phyloP scores from a whole-genome alignment of 2,888 invertebrate genomes.

The Epinotia nisella region DNA sequence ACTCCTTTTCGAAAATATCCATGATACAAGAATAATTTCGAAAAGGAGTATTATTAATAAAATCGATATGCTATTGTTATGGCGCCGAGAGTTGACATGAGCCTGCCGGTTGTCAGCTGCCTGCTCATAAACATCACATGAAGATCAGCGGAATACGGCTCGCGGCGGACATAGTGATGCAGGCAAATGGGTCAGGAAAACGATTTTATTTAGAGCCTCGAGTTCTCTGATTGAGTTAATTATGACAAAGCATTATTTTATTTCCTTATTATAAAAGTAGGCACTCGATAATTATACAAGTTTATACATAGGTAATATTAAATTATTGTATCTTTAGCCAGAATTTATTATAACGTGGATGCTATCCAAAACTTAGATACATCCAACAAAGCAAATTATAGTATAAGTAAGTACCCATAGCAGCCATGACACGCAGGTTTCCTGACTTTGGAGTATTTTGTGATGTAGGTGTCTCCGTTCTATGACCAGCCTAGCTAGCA shows the following conservation, averaged over 20 bases:
- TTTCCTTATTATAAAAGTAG: not conserved
- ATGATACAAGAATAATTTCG: constrained; percentile 75
- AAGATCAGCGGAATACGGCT: too few species aligned
- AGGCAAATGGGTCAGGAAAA: constrained; percentile 8
- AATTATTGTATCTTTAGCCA: constrained; percentile 9
- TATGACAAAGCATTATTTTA: constrained; percentile 22
- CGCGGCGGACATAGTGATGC: constrained; percentile 1
- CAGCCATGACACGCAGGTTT: not conserved
- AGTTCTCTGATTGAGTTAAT: not conserved
- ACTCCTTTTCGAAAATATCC: constrained; percentile 85
- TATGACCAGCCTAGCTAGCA: too few species aligned
- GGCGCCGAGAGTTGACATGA: constrained; percentile 11
- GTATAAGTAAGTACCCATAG: not conserved
- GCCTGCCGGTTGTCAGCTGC: not conserved
- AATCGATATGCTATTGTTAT: constrained; percentile 2
- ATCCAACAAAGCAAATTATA: not conserved
- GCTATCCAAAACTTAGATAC: not conserved
- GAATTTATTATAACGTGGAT: not conserved
- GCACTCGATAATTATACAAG: not conserved
- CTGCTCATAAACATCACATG: not conserved
- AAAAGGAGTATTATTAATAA: constrained; percentile 76
- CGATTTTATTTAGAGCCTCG: constrained; percentile 10
- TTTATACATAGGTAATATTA: constrained; percentile 3
- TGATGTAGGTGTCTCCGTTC: too few species aligned
- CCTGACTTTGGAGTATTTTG: too few species aligned